phyloP scores from a whole-genome alignment of 2,113 vertebrate species.

The Tetrax tetrax region DNA sequence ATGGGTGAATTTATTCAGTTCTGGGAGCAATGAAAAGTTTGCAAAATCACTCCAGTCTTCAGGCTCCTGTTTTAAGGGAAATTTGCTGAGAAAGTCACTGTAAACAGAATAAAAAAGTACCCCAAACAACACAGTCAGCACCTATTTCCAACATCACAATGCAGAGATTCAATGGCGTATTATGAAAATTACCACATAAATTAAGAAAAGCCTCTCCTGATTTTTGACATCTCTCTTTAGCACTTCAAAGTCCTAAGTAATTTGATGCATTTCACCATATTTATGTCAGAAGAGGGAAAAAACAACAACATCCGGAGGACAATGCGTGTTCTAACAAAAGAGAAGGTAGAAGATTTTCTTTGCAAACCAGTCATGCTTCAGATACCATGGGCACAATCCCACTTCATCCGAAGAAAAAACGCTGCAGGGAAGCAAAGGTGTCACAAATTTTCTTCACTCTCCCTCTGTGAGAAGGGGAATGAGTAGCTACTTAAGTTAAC shows the following conservation, averaged over 20 bases:
- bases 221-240: not conserved
- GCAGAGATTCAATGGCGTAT: not conserved
- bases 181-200: not conserved
- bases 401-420: not conserved
- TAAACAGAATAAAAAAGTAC: not conserved
- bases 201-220: not conserved
- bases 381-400: not conserved
- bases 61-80: constrained; percentile 72
- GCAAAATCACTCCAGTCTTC: constrained; percentile 79
- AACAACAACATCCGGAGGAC: not conserved
- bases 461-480: not conserved
- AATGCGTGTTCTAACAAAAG: not conserved
- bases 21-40: constrained; percentile 78
- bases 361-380: not conserved
- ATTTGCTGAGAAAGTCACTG: not conserved
- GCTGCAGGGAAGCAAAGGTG: not conserved
- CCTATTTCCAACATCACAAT: not conserved
- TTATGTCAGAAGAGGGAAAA: not conserved
- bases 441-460: not conserved
- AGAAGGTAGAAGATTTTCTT: not conserved
- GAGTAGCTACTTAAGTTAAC: not conserved
- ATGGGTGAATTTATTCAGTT: constrained; percentile 80
- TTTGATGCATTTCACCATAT: not conserved
- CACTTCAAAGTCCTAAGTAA: not conserved
- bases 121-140: not conserved